Conservation (phyloP, 2,888 invertebrate species). For the Itoplectis maculator region DNA sequence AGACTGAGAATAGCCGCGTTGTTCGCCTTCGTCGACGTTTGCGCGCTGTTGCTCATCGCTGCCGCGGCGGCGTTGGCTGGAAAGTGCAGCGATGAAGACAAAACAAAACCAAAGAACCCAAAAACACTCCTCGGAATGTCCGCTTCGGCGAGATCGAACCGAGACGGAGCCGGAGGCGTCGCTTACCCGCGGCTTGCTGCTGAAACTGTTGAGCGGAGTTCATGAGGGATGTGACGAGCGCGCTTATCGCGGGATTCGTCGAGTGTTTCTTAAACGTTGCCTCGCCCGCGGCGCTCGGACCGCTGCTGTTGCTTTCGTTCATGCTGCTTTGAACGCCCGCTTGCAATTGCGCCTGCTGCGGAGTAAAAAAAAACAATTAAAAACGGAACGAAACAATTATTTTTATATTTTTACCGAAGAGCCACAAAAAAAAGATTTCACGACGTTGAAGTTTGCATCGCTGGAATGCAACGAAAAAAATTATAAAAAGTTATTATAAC, state of each 20-base stretch:
- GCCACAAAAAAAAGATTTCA: constrained; percentile 6
- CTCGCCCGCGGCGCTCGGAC: constrained; percentile 85
- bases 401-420: too few relatives aligned
- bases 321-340: constrained; percentile 88
- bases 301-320: constrained; percentile 73
- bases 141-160: background rate
- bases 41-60: constrained; percentile 83
- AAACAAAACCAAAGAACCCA: background rate
- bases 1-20: constrained; percentile 92
- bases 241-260: constrained; percentile 90
- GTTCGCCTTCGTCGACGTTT: constrained; percentile 85
- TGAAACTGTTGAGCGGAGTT: constrained; percentile 93
- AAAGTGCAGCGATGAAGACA: constrained; percentile 40
- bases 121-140: constrained; percentile 75
- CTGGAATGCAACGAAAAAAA: too few relatives aligned
- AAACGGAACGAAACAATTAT: constrained; percentile 1
- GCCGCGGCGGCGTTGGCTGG: constrained; percentile 80
- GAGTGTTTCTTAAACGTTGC: constrained; percentile 85
- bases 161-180: constrained; percentile 66
- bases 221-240: constrained; percentile 92
- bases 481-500: too few relatives aligned
- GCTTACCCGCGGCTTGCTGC: constrained; percentile 87
- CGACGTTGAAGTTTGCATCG: background rate
- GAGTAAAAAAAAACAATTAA: constrained; percentile 56
- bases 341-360: constrained; percentile 86